Evolutionary conservation across 2,888 invertebrate genomes (phyloP).

Genomic region (Erebia palarica): DNA sequence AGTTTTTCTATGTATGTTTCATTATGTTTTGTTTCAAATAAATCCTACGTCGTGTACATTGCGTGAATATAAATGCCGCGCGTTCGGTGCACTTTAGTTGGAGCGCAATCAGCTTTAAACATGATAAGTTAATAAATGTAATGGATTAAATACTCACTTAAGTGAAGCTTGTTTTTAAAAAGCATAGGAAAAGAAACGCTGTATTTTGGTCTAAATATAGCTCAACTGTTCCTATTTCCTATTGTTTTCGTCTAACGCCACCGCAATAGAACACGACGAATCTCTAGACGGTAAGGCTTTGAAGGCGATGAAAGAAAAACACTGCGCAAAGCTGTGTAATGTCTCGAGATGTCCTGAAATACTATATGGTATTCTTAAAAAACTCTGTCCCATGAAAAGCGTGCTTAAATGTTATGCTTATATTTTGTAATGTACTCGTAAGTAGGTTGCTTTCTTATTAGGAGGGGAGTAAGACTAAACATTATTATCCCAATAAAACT

Average conservation of each 20-base stretch:
- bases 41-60: too few species aligned
- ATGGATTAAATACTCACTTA: background rate
- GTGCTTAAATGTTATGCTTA: background rate
- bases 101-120: too few species aligned
- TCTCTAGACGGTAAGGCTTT: conserved; percentile 9
- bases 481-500: too few species aligned
- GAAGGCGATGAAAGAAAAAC: conserved; percentile 11
- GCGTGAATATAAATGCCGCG: too few species aligned
- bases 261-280: background rate
- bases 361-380: background rate
- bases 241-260: conserved; percentile 12
- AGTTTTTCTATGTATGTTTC: too few species aligned
- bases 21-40: too few species aligned
- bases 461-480: too few species aligned
- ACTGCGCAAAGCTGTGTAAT: conserved; percentile 3
- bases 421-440: background rate
- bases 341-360: background rate
- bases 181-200: background rate
- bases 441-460: too few species aligned
- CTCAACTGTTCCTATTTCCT: conserved; percentile 5
- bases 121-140: too few species aligned
- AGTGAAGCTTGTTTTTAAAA: background rate
- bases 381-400: background rate
- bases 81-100: too few species aligned
- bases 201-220: conserved; percentile 11